These are phyloP conservation scores for Drosophila suboccidentalis DNA, from an alignment of 2,888 invertebrate genomes.

Conservation along the genomic window DNA sequence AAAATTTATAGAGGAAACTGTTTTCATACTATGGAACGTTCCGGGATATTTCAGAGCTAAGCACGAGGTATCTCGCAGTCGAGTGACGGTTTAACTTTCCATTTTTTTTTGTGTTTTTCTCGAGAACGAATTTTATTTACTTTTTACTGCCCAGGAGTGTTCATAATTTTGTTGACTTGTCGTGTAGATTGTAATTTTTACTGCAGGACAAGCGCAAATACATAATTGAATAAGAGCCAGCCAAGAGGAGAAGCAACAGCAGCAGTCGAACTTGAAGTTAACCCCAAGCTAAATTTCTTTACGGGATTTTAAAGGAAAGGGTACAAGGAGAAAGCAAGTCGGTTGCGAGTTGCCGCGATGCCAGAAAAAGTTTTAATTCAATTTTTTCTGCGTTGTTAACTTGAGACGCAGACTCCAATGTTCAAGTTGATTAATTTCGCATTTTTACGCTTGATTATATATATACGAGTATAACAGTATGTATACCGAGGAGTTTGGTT, in stretches of 20 bases:
- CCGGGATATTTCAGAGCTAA: background rate
- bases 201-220: constrained; percentile 83
- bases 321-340: constrained; percentile 35
- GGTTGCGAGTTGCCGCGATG: constrained; percentile 25
- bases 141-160: constrained; percentile 80
- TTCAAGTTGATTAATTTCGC: constrained; percentile 80
- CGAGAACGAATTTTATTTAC: constrained; percentile 67
- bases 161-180: constrained; percentile 84
- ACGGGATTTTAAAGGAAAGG: constrained; percentile 44
- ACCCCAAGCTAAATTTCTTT: constrained; percentile 40
- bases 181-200: constrained; percentile 82
- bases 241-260: constrained; percentile 10
- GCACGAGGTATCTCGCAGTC: background rate
- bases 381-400: constrained; percentile 81
- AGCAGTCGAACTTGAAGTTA: constrained; percentile 16
- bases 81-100: background rate
- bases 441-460: constrained; percentile 79
- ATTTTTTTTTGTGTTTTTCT: constrained; percentile 21
- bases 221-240: constrained; percentile 80
- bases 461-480: background rate
- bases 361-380: constrained; percentile 78
- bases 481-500: constrained; percentile 1
- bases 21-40: background rate
- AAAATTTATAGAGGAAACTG: background rate
- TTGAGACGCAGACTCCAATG: constrained; percentile 60